Evolutionary conservation across 2,888 invertebrate genomes (phyloP).

Genomic region (Drosophila hamatofila): DNA sequence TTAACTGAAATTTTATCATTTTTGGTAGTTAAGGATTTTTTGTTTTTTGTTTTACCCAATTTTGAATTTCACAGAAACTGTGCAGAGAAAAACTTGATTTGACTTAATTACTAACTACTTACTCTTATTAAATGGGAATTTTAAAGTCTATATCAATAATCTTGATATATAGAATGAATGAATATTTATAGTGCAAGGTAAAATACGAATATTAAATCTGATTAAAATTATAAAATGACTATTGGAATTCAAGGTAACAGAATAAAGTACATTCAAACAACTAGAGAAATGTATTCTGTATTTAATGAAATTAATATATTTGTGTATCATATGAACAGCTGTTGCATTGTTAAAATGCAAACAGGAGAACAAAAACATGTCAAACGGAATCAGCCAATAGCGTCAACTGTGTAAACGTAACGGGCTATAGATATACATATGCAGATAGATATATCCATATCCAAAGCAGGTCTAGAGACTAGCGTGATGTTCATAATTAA

Average conservation of each 20-base stretch:
- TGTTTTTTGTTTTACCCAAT: too few relatives aligned
- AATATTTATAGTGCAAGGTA: background rate
- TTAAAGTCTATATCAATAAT: too few relatives aligned
- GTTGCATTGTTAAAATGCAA: constrained; percentile 17
- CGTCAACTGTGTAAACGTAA: constrained; percentile 20
- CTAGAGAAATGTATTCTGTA: background rate
- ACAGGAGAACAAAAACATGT: constrained; percentile 9
- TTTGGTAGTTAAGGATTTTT: too few relatives aligned
- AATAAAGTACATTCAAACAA: background rate
- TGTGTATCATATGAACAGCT: constrained; percentile 13
- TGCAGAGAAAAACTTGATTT: too few relatives aligned
- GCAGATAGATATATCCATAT: background rate
- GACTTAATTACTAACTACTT: too few relatives aligned
- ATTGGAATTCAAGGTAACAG: background rate
- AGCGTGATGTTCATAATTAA: constrained; percentile 29
- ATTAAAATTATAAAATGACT: background rate
- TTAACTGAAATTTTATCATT: too few relatives aligned
- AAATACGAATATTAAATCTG: background rate
- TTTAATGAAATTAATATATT: constrained; percentile 11
- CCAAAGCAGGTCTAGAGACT: constrained; percentile 2
- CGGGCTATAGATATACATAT: background rate
- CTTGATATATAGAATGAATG: too few relatives aligned
- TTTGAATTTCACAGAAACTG: too few relatives aligned
- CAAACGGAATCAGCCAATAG: constrained; percentile 4
- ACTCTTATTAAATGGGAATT: too few relatives aligned